Evolutionary conservation across 2,888 invertebrate species (phyloP), one percentile per base, ranked within the genome.

Genomic region (Spatulosminthurus flaviceps): DNA sequence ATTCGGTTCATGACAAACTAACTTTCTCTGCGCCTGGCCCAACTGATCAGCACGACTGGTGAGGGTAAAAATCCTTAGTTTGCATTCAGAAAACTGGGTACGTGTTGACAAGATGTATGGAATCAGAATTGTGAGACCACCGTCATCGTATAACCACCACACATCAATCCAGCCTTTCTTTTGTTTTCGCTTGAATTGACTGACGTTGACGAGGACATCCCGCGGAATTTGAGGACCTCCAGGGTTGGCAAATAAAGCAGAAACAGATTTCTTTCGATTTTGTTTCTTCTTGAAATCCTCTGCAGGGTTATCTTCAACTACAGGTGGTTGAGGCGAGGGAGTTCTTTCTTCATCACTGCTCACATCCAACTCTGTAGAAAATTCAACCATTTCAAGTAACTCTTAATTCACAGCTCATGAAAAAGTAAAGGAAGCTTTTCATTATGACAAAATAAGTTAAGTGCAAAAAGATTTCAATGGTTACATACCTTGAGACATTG

Each of bases 21-120:
- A 96, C 96, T 96, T 94, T 90, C 95, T 91, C 89, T 94, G 93
- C 87, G 95, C 95, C 7, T 92, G 90, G 85, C 93, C 93, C 83
- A 94, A 88, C 86, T 95, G 94, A 84, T 92, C 91, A 81, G 91
- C 92, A 82, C 93, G 90, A 87, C 93, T 95, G 76, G 94, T 92
- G 86, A 95, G 89, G 19, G 95, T 94, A 88, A 95, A 95, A 70
- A 95, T 92, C 80, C 95, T 89, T 86, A 95, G 89, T 87, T 93
- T 92, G 87, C 94, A 94, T 86, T 91, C 90, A 75, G 92, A 89
- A 93, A 94, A 95, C 85, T 92, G 90, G 1, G 92, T 91, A 82
- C 95, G 91, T 85, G 92, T 92, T 70, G 94, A 93, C 84, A 95
- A 91, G 84, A 95, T 95, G 88, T 95, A 95, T 0, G 95, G 95